Conservation (phyloP, 1,140 invertebrate species). For the Pachypsylla venusta region DNA sequence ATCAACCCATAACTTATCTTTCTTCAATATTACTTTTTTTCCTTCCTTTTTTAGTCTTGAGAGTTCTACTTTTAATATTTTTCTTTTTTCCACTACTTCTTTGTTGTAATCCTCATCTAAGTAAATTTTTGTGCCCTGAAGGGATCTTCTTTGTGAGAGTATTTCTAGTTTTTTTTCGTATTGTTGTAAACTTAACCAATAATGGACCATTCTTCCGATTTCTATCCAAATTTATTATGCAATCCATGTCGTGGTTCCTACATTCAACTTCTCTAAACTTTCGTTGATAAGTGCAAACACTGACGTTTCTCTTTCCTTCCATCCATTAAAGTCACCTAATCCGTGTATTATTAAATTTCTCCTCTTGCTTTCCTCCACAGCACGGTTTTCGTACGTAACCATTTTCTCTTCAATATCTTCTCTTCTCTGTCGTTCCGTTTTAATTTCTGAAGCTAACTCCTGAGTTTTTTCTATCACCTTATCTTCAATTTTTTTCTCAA, state of each 20-base stretch:
- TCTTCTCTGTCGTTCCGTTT: neutral
- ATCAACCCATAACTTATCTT: neutral
- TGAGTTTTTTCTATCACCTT: neutral
- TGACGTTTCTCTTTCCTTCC: neutral
- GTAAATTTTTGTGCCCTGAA: neutral
- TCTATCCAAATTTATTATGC: neutral
- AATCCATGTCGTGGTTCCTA: neutral
- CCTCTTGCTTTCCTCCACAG: neutral
- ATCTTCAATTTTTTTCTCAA: neutral
- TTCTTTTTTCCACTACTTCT: conserved; percentile 2
- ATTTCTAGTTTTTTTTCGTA: conserved; percentile 14
- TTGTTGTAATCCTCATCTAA: neutral
- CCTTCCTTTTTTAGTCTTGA: neutral
- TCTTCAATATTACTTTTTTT: neutral
- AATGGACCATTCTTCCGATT: neutral
- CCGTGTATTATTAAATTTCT: neutral
- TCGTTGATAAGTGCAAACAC: neutral
- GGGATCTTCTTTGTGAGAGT: neutral
- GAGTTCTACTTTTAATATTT: neutral
- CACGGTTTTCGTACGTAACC: neutral
- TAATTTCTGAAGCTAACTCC: neutral
- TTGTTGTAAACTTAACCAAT: neutral
- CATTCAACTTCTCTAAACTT: neutral
- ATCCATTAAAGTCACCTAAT: neutral
- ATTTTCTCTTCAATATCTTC: neutral